phyloP scores from a whole-genome alignment of 2,113 vertebrate genomes.

The Solea solea region DNA sequence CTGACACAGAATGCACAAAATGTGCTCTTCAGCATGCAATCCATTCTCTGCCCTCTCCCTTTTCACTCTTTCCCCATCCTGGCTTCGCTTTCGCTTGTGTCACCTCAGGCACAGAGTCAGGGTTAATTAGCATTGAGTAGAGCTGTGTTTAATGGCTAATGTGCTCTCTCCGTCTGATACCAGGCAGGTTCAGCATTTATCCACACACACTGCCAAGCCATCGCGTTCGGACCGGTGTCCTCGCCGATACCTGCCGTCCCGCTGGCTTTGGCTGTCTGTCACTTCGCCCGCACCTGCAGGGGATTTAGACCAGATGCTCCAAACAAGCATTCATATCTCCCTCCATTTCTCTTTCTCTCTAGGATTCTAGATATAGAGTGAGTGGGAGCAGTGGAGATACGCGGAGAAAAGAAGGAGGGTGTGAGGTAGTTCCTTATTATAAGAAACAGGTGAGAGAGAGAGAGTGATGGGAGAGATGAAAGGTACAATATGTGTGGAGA shows the following conservation, averaged over 20 bases:
- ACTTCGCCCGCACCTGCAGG: constrained; percentile 35
- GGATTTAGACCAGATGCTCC: constrained; percentile 38
- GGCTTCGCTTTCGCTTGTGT: constrained; percentile 31
- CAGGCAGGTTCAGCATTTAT: constrained; percentile 45
- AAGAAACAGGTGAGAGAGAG: constrained; percentile 50
- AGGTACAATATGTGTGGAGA: constrained; percentile 18
- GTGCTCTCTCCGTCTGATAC: constrained; percentile 51
- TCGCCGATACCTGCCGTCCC: constrained; percentile 26
- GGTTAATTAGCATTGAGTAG: constrained; percentile 73
- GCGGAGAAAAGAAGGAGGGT: constrained; percentile 9
- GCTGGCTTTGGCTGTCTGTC: constrained; percentile 36
- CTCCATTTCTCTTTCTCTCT: constrained; percentile 30
- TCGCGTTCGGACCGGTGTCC: constrained; percentile 29
- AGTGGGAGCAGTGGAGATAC: constrained; percentile 40
- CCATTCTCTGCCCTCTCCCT: background rate
- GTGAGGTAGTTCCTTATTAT: constrained; percentile 40
- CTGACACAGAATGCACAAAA: too few species aligned
- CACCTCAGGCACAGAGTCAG: constrained; percentile 61
- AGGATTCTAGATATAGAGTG: constrained; percentile 36
- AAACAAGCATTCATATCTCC: constrained; percentile 28
- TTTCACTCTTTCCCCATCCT: background rate
- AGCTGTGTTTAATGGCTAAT: constrained; percentile 76
- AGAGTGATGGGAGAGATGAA: constrained; percentile 30
- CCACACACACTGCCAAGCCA: constrained; percentile 36
- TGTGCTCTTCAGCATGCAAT: background rate